Base-by-base conservation (phyloP, 2,113 vertebrate species). In the Periophthalmus modestus region DNA sequence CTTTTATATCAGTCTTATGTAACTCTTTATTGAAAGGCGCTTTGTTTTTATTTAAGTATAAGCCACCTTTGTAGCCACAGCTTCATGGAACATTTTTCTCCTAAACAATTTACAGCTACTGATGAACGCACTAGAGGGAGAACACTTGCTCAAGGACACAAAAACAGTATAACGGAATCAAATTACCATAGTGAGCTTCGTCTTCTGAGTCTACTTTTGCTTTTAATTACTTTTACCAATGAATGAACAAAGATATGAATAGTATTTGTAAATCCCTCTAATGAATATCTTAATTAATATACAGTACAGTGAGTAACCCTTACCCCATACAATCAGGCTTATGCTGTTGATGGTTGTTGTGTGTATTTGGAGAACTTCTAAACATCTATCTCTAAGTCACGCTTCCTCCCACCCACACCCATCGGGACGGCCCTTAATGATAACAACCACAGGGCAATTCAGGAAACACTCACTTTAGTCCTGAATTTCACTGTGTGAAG, bases 361-460 rank as follows among this genome's bases (percentile, higher is more conserved):
- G 55, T 12, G 24, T 69, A 68, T 88, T 78, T 69, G 28, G 82
- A 59, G 76, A 86, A 16, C 48, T 75, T 81, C 71, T 73, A 81
- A 88, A 83, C 43, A 75, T 81, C 73, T 73, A 81, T 87, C 82
- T 90, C 77, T 85, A 73, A 85, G 79, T 86, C 86, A 87, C 48
- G 71, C 84, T 82, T 55, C 67, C 69, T 59, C 61, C 77, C 73
- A 83, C 80, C 87, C 83, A 82, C 68, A 23, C 84, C 86, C 85
- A 84, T 63, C 74, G 75, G 78, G 85, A 90, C 83, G 82, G 77
- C 82, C 84, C 84, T 89, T 87, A 78, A 86, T 84, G 79, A 89
- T 85, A 87, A 88, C 83, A 86, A 87, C 88, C 81, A 78, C 43
- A 82, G 82, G 82, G 77, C 77, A 82, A 84, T 83, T 82, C 69